Evolutionary conservation across 2,888 invertebrate species (phyloP), one percentile per base, ranked within the genome.

Genomic region (Fragum sueziense): DNA sequence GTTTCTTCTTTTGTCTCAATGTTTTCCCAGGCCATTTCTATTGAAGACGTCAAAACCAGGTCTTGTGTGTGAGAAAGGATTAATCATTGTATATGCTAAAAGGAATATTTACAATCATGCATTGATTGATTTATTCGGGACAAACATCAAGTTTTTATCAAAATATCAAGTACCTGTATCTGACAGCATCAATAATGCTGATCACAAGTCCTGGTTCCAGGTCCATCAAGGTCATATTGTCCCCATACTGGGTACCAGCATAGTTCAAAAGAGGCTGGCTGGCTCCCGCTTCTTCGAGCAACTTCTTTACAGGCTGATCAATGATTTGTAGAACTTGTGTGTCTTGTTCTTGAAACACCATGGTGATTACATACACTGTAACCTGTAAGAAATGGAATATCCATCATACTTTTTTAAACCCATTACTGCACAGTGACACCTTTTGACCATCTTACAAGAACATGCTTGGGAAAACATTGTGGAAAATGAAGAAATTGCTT

Each of bases 111-210:
- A n/a, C n/a, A 57, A n/a, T n/a, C n/a, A 57, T 9, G 25, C 57
- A 57, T 22, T 9, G 9, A 22, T 57, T 9, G 17, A 9, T 62
- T 25, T n/a, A 6, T 27, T 7, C 31, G 11, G 11, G 11, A 62
- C 14, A 31, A 25, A 9, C 7, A 9, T 25, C n/a, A 62, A 31
- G 9, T 11, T 29, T 31, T 17, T 29, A 3, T 29, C 27, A 7
- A 3, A n/a, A 6, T 57, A 34, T n/a, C 52, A 52, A 52, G 17
- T 73, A 91, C 90, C 84, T 88, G 76, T 90, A 90, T 87, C 89
- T 85, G 6, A 90, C 87, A 74, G 89, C 90, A 85, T 91, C 90
- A 47, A 91, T 89, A 1, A 89, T 69, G 70, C 87, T 86, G 52
- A 91, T 89, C 7, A 89, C 86, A 20, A 87, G 81, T 4, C 87